Base-by-base conservation (phyloP, 2,113 vertebrate species). In the Pholis gunnellus region DNA sequence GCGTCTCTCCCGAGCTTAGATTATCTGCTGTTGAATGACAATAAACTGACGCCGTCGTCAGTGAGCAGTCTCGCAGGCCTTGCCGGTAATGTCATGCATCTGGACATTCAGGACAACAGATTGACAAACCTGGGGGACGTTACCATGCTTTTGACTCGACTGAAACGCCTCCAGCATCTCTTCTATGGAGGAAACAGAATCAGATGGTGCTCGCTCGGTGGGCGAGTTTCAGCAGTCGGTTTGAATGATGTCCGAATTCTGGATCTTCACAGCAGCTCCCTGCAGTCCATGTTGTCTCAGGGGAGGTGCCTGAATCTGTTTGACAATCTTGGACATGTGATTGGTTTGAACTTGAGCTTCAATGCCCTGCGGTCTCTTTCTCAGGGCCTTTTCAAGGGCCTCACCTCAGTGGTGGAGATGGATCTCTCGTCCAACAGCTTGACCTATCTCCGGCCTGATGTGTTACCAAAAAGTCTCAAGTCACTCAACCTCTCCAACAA, bases 351-450 rank as follows among this genome's bases (percentile, higher is more conserved):
- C 46, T 89, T 99, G 67, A 94, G 95, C 27, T 86, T 77, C 14
- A 99, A 98, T 75, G 90, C 90, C 1, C 93, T 99, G 13, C 89
- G 34, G 79, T 90, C 80, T 50, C 95, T 98, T 44, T 97, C 97
- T 10, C 71, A 87, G 3, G 93, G 92, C 9, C 54, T 97, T 61
- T 97, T 99, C 63, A 93, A 78, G 8, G 92, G 94, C 25, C 91
- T 99, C 4, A 90, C 72, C 6, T 96, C 96, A 0, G 82, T 97
- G 1, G 13, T 74, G 9, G 0, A 2, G 1, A 94, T 99, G 68
- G 95, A 96, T 82, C 95, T 99, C 52, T 95, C 91, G 4, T 95
- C 84, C 59, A 99, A 97, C 83, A 72, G 93, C 20, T 57, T 99
- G 82, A 96, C 93, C 0, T 71, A 93, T 29, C 92, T 99, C 44